Conservation (phyloP, 1,140 invertebrate species). For the Reticulitermes speratus region DNA sequence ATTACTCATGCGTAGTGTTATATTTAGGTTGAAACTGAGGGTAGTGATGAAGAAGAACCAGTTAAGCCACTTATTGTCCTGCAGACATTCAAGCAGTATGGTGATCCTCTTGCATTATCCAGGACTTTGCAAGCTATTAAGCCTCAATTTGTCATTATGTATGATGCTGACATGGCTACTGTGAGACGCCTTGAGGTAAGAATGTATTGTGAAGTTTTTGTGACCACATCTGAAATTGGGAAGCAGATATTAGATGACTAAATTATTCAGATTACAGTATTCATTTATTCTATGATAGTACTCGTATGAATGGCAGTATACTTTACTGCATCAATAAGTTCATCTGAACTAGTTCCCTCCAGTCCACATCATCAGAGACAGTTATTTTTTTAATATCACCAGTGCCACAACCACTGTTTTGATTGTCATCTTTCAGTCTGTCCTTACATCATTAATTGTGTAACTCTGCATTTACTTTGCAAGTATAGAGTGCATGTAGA, state of each 20-base stretch:
- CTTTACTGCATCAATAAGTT: too few relatives aligned
- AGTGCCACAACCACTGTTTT: too few relatives aligned
- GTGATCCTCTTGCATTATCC: constrained; percentile 67
- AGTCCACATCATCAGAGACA: too few relatives aligned
- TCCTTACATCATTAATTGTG: too few relatives aligned
- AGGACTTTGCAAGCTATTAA: constrained; percentile 63
- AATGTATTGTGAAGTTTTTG: background rate
- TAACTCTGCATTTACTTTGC: too few relatives aligned
- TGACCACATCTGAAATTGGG: background rate
- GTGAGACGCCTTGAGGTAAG: constrained; percentile 84
- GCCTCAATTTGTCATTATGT: constrained; percentile 86
- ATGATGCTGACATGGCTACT: constrained; percentile 83
- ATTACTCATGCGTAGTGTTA: background rate
- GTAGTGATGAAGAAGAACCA: background rate
- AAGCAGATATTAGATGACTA: background rate
- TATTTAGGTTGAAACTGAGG: background rate
- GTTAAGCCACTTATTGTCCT: constrained; percentile 54
- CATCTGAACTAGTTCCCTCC: too few relatives aligned
- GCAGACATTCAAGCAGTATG: constrained; percentile 71
- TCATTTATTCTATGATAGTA: too few relatives aligned
- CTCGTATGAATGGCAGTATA: too few relatives aligned
- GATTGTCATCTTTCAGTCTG: too few relatives aligned
- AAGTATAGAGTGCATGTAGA: too few relatives aligned
- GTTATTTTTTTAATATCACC: too few relatives aligned
- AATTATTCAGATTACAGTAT: too few relatives aligned